Base-by-base conservation (phyloP, 2,113 vertebrate genomes). In the Phycodurus eques region DNA sequence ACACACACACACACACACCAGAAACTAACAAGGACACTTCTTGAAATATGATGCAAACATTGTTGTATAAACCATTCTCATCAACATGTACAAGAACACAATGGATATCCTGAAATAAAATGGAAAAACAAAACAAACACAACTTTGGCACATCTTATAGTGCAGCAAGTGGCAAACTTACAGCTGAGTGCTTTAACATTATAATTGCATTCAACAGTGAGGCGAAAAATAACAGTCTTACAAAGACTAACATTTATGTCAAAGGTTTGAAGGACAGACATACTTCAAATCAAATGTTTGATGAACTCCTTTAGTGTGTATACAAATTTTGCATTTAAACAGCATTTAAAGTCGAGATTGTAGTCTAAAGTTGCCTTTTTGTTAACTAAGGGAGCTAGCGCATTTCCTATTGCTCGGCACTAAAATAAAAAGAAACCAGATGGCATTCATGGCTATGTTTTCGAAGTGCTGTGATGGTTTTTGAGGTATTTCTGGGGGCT, bases 401-500 rank as follows among this genome's bases (percentile, higher is more conserved):
- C 19, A 17, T 35, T 77, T 84, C 80, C 80, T 74, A 76, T 61
- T 35, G 51, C 73, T 83, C 46, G 77, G 33, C 51, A 65, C 53
- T 74, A 70, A 83, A 39, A 42, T 54, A 49, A 27, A 27, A 75
- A 67, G 11, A 63, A 42, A 76, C 71, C 63, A 46, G 33, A 49
- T 72, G 67, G 72, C 7, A 63, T 63, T 59, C 11, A 22, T 14
- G 43, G 59, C 60, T 59, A 74, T 22, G 53, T 72, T 82, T 27
- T 22, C 71, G 44, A 66, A 68, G 19, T 46, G 35, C 33, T 63
- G 42, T 15, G 39, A 80, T 57, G 42, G 75, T 71, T 73, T 68
- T 72, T 89, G 89, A 92, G 90, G 90, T 92, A 92, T 88, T 83
- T 90, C 70, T n/a, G 39, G 74, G 80, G 80, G 74, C 54, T 67